These are phyloP conservation scores for Tychaedon coryphoeus DNA, from an alignment of 2,113 vertebrate species.

Conservation along the genomic window DNA sequence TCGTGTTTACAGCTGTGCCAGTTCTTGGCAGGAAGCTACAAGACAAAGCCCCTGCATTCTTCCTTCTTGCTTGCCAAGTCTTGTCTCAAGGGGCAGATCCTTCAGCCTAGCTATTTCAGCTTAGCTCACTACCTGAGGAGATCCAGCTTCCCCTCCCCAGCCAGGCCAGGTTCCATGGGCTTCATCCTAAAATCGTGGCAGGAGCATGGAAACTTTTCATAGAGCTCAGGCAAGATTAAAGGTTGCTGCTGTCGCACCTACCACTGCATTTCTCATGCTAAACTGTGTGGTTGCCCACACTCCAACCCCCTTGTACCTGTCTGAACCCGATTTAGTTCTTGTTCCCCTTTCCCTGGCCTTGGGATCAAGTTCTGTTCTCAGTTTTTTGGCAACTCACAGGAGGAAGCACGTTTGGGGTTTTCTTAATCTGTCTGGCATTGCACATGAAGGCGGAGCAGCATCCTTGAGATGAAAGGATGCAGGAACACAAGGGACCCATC, in stretches of 20 bases:
- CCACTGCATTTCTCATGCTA: neutral
- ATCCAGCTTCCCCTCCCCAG: neutral
- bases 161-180: neutral
- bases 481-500: neutral
- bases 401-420: neutral
- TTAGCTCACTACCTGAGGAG: neutral
- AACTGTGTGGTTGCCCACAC: rapidly evolving
- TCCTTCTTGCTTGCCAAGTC: neutral
- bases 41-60: neutral
- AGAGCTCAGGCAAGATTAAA: neutral
- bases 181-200: neutral
- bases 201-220: neutral
- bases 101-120: neutral
- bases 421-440: neutral
- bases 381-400: neutral
- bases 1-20: neutral
- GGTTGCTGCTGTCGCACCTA: neutral
- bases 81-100: neutral
- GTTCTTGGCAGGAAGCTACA: constrained; percentile 35
- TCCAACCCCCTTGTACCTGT: neutral
- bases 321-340: neutral
- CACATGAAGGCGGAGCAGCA: neutral
- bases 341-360: neutral
- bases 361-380: neutral
- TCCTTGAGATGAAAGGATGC: neutral